Evolutionary conservation across 1,140 invertebrate genomes (phyloP).

Genomic region (Drosophila gunungcola): DNA sequence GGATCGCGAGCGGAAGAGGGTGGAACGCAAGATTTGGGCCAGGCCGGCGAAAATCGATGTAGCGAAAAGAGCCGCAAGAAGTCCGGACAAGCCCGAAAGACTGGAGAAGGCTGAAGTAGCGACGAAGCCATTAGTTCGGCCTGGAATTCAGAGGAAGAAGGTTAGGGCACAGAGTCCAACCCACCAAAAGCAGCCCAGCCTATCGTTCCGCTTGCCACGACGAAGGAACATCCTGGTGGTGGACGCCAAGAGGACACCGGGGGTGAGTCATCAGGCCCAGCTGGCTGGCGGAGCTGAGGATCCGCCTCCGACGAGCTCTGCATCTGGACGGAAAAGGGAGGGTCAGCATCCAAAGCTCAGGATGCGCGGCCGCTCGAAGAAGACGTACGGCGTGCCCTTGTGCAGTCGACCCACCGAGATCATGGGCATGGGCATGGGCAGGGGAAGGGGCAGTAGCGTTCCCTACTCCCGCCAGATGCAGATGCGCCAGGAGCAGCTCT

Average conservation of each 20-base stretch:
- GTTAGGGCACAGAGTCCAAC: not conserved
- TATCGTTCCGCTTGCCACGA: too few species aligned
- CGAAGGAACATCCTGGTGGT: constrained; percentile 12
- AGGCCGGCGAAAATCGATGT: constrained; percentile 1
- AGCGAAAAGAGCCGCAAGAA: not conserved
- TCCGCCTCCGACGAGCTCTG: not conserved
- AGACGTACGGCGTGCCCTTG: constrained; percentile 29
- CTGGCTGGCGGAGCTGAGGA: not conserved
- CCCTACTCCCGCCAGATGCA: constrained; percentile 11
- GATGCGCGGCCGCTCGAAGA: constrained; percentile 1
- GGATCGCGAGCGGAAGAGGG: not conserved
- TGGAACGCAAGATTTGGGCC: constrained; percentile 7
- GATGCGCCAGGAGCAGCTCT: constrained; percentile 35
- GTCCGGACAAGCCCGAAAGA: too few species aligned
- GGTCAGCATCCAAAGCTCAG: not conserved
- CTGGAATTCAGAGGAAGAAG: not conserved
- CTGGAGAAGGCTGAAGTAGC: not conserved
- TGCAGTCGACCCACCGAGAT: constrained; percentile 36
- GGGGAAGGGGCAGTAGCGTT: too few species aligned
- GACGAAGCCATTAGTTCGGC: too few species aligned
- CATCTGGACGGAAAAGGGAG: not conserved
- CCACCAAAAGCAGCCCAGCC: not conserved
- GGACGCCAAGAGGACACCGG: constrained; percentile 6
- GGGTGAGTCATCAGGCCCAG: not conserved
- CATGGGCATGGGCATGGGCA: constrained; percentile 8